Percentiles rank a stretch among this genome's conserved stretches.
Conservation (phyloP, 2,113 vertebrate genomes). For the Vulpes ferrilata region DNA sequence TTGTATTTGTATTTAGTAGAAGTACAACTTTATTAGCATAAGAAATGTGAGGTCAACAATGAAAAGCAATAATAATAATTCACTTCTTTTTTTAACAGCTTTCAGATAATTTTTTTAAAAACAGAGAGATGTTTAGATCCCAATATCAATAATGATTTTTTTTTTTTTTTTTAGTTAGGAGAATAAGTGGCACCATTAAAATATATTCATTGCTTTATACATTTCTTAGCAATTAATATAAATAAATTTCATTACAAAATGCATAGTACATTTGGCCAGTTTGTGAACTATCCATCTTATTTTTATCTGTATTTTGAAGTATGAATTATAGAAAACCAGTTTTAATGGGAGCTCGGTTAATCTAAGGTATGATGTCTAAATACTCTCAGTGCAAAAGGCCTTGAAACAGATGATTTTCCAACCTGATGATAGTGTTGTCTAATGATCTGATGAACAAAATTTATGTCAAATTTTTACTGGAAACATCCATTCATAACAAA, state of each 20-base stretch:
- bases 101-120: background rate
- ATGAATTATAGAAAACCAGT: background rate
- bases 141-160: background rate
- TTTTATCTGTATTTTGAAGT: background rate
- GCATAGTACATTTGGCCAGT: background rate
- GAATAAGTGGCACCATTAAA: background rate
- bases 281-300: background rate
- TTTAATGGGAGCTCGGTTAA: background rate
- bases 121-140: background rate
- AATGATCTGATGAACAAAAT: background rate
- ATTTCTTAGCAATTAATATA: background rate
- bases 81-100: background rate
- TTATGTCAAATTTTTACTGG: background rate
- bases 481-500: background rate
- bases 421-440: background rate
- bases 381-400: background rate
- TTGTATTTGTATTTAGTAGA: background rate
- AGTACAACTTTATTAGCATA: background rate
- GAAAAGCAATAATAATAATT: background rate
- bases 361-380: background rate
- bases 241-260: background rate
- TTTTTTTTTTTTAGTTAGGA: background rate
- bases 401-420: background rate
- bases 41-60: background rate
- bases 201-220: background rate